phyloP scores from a whole-genome alignment of 2,797 vertebrate species.

The Enteromius thamalakanensis region DNA sequence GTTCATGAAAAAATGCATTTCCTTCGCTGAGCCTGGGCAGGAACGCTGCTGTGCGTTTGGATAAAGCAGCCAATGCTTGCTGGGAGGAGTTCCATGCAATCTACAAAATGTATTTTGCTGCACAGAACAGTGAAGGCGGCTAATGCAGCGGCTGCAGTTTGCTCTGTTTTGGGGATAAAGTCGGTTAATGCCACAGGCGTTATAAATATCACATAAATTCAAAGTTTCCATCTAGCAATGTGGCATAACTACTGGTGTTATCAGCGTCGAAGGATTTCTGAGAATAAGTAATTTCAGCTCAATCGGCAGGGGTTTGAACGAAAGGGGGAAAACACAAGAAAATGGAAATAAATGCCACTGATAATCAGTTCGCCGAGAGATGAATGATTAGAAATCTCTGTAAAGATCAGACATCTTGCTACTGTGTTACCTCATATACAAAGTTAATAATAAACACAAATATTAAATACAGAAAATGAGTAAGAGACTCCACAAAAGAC shows the following conservation, averaged over 20 bases:
- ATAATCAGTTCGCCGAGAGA: slow-evolving; percentile 25
- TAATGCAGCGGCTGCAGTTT: slow-evolving; percentile 36
- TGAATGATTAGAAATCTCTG: slow-evolving; percentile 41
- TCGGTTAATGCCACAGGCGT: slow-evolving; percentile 42
- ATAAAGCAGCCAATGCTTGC: slow-evolving; percentile 45
- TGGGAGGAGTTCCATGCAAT: slow-evolving; percentile 56
- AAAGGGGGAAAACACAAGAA: slow-evolving; percentile 4
- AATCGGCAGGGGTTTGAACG: slow-evolving; percentile 26
- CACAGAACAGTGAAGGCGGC: slow-evolving; percentile 62
- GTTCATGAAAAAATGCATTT: slow-evolving; percentile 18
- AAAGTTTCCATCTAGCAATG: slow-evolving; percentile 37
- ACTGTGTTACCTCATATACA: background rate
- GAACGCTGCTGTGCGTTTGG: slow-evolving; percentile 54
- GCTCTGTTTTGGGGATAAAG: slow-evolving; percentile 39
- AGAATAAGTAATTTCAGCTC: slow-evolving; percentile 9
- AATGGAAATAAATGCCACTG: slow-evolving; percentile 32
- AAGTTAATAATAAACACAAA: slow-evolving; percentile 40
- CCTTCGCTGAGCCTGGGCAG: slow-evolving; percentile 21
- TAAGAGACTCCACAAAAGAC: background rate
- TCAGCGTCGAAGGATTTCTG: slow-evolving; percentile 34
- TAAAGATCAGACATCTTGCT: slow-evolving; percentile 25
- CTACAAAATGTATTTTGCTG: slow-evolving; percentile 67
- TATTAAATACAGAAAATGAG: slow-evolving; percentile 12
- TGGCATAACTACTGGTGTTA: slow-evolving; percentile 6
- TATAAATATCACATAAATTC: slow-evolving; percentile 32